Percentiles rank a stretch among this genome's conserved stretches.
Evolutionary conservation across 2,888 invertebrate species (phyloP).

Genomic region (Andrena bicolor): DNA sequence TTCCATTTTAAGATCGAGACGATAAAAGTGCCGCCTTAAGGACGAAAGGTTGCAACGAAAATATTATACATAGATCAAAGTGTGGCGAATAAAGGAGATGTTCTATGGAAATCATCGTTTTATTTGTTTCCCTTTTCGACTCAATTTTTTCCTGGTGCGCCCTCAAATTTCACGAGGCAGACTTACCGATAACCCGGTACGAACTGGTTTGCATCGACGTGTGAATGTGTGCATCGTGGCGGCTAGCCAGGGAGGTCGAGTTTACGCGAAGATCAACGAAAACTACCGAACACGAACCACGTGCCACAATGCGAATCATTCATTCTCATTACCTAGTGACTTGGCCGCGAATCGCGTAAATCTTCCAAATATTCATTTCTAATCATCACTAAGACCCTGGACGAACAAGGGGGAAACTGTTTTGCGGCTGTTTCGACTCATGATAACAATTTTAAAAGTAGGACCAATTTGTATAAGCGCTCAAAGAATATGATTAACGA

Average conservation of each 20-base stretch:
- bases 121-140: background rate
- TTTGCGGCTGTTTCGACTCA: no score
- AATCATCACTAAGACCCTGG: no score
- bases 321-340: conserved; percentile 36
- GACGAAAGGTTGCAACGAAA: background rate
- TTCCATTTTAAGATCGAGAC: background rate
- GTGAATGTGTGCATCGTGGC: conserved; percentile 37
- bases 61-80: no score
- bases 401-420: no score
- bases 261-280: conserved; percentile 52
- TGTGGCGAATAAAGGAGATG: background rate
- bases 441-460: no score
- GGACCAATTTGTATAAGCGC: no score
- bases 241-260: conserved; percentile 24
- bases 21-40: background rate
- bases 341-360: background rate
- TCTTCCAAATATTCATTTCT: no score
- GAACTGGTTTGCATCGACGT: conserved; percentile 64
- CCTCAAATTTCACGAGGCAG: conserved; percentile 19
- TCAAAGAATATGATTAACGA: no score
- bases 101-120: background rate
- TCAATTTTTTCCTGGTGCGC: conserved; percentile 2
- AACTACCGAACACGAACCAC: conserved; percentile 53
- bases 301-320: conserved; percentile 59
- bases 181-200: conserved; percentile 54